These are phyloP conservation scores for Macrosoma leucophasiata DNA, from an alignment of 2,888 invertebrate genomes.

Conservation along the genomic window DNA sequence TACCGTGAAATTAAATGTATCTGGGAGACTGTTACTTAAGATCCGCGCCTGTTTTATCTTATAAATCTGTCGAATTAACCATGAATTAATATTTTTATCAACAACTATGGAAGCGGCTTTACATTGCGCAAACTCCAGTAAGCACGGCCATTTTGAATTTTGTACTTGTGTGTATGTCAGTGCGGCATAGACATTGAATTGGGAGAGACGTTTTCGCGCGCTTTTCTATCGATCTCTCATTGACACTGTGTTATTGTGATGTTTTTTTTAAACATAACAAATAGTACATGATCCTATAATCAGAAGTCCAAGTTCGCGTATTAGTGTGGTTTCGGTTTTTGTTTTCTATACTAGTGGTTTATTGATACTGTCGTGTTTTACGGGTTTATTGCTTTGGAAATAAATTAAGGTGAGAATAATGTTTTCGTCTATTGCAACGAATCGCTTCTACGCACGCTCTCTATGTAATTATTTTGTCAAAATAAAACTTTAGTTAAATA, in stretches of 20 bases:
- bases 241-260: conserved; percentile 49
- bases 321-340: conserved; percentile 38
- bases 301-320: conserved; percentile 32
- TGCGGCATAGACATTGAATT: conserved; percentile 42
- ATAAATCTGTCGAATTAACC: too few species aligned
- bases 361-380: too few species aligned
- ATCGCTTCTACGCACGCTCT: too few species aligned
- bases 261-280: conserved; percentile 51
- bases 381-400: too few species aligned
- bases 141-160: conserved; percentile 44
- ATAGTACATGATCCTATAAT: conserved; percentile 34
- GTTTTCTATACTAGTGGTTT: conserved; percentile 23
- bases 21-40: too few species aligned
- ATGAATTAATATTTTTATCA: too few species aligned
- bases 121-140: conserved; percentile 52
- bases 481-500: too few species aligned
- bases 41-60: too few species aligned
- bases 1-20: too few species aligned
- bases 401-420: too few species aligned
- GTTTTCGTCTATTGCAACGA: too few species aligned
- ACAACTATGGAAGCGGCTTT: conserved; percentile 17
- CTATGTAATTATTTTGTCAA: too few species aligned
- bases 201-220: conserved; percentile 36
- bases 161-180: conserved; percentile 37
- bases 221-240: conserved; percentile 43